Conservation (phyloP, 2,113 vertebrate species). For the Puma concolor region DNA sequence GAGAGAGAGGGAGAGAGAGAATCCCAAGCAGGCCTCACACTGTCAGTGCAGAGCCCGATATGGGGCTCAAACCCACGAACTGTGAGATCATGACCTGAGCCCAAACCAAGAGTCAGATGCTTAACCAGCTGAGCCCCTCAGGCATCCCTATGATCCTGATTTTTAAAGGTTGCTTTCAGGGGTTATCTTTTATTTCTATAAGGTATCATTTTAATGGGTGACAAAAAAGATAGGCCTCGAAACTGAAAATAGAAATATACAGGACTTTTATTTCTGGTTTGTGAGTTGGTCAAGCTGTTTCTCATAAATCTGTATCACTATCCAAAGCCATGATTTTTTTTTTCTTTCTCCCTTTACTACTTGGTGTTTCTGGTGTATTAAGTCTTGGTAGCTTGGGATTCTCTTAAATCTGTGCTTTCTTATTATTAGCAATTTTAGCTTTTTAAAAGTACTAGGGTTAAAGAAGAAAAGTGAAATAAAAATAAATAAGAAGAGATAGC, state of each 20-base stretch:
- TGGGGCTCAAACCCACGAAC: too few relatives aligned
- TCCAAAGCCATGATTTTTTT: neutral
- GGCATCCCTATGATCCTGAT: neutral
- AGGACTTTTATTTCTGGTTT: neutral
- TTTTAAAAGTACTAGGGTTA: neutral
- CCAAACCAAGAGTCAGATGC: too few relatives aligned
- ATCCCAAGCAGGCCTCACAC: too few relatives aligned
- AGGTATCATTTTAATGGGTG: neutral
- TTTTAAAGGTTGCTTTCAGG: neutral
- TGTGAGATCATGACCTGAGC: too few relatives aligned
- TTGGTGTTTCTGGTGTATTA: neutral
- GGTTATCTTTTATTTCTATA: neutral
- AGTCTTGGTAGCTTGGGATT: neutral
- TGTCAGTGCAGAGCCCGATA: too few relatives aligned
- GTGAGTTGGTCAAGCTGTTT: neutral
- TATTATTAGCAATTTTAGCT: neutral
- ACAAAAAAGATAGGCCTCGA: neutral
- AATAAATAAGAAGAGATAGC: neutral
- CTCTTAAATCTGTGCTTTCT: neutral
- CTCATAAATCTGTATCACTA: neutral
- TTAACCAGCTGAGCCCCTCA: too few relatives aligned
- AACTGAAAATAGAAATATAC: neutral
- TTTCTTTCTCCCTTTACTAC: neutral
- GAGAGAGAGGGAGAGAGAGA: too few relatives aligned
- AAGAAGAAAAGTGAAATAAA: neutral